A percentile compares a stretch with the other conserved stretches of the same genome.
Conservation (phyloP, 2,888 invertebrate species). For the Yponomeuta cagnagella region DNA sequence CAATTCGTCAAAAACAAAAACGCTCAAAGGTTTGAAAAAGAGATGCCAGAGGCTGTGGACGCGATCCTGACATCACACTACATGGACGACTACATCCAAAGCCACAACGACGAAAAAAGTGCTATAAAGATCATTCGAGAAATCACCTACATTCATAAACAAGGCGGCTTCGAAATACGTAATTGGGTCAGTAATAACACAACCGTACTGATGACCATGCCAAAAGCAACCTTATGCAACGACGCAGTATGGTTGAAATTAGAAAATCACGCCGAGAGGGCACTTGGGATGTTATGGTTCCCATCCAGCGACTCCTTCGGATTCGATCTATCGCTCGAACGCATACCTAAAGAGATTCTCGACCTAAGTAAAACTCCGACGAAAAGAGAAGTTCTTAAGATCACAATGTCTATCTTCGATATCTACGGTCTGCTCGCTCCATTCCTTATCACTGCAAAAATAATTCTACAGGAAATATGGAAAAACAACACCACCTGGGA, state of each 20-base stretch:
- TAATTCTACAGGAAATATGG: too few relatives aligned
- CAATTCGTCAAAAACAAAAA: slow-evolving; percentile 24
- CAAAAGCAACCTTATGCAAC: neutral
- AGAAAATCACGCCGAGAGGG: neutral
- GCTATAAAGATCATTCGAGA: neutral
- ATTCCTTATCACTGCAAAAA: too few relatives aligned
- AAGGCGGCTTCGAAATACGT: slow-evolving; percentile 18
- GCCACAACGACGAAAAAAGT: slow-evolving; percentile 7
- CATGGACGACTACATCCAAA: slow-evolving; percentile 15
- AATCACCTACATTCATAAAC: slow-evolving; percentile 14
- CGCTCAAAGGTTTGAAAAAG: slow-evolving; percentile 16
- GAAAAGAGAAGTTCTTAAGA: too few relatives aligned
- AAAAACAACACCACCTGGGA: too few relatives aligned
- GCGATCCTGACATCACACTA: slow-evolving; percentile 2
- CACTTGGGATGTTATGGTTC: neutral
- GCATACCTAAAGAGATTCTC: too few relatives aligned
- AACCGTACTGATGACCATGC: neutral
- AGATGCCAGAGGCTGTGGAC: slow-evolving; percentile 12
- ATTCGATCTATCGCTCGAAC: too few relatives aligned
- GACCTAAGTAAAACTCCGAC: too few relatives aligned
- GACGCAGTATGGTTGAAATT: slow-evolving; percentile 5
- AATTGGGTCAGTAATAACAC: slow-evolving; percentile 27
- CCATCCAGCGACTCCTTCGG: too few relatives aligned
- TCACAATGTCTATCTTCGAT: too few relatives aligned
- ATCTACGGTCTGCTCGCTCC: too few relatives aligned